Evolutionary conservation across 1,140 invertebrate genomes (phyloP), one percentile per base, ranked within the genome.

Genomic region (Diabrotica virgifera): DNA sequence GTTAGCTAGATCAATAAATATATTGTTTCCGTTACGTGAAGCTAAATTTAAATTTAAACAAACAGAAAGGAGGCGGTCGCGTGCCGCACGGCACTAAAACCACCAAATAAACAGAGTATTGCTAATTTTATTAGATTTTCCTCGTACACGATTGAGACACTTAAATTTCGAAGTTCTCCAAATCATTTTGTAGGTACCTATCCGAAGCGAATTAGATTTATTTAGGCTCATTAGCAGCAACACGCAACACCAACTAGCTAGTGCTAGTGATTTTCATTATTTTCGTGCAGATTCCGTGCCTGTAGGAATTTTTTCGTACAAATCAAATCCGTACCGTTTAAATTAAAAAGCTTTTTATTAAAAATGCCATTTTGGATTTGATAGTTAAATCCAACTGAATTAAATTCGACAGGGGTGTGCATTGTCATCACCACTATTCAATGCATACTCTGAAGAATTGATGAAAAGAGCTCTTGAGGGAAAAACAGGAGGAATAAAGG

Each of bases 41-140:
- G 35, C 37, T 51, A 59, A 68, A 68, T 68, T 68, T 65, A 65
- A 67, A 53, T 63, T 65, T 68, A 13, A 68, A 65, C 63, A 62
- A 65, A 63, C 63, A 52, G 63, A 59, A 50, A 63, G 40, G 6
- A 46, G 53, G 52, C 37, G 9, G 24, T 51, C 50, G 67, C 67
- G 64, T 68, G 67, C 40, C 11, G 52, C 52, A 54, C 10, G 36
- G 54, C 60, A 58, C 46, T 68, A 65, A 67, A 63, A 14, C 51
- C 52, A 36, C 63, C 55, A 53, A 68, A 62, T 62, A 64, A 65
- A 65, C 63, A 65, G 35, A 53, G 61, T 68, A 63, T 65, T 60
- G 56, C 63, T 68, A 68, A 68, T 68, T 68, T 68, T 68, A 68
- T 68, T 68, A 68, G 63, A 59, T 68, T 68, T 68, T 58, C 67